A percentile compares a stretch with the other conserved stretches of the same genome.
Evolutionary conservation across 2,888 invertebrate species (phyloP).

Genomic region (Tryphoninae sp.): DNA sequence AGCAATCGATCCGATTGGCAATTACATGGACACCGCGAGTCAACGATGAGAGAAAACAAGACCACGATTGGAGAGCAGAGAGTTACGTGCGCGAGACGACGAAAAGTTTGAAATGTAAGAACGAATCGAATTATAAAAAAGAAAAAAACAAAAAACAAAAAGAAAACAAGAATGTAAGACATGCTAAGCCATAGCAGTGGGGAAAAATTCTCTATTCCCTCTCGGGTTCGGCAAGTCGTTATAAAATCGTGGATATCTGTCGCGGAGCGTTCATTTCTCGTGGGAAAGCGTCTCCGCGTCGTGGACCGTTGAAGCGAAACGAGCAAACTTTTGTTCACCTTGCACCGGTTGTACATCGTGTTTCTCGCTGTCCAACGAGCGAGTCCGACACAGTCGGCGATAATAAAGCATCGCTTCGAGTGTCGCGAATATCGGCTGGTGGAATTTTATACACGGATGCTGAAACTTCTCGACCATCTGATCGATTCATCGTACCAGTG

Average conservation of each 20-base stretch:
- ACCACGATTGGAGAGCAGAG: slow-evolving; percentile 21
- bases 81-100: slow-evolving; percentile 25
- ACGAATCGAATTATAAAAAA: slow-evolving; percentile 24
- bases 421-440: slow-evolving; percentile 37
- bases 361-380: slow-evolving; percentile 3
- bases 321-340: slow-evolving; percentile 21
- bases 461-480: not conserved
- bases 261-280: slow-evolving; percentile 73
- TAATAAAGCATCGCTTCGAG: not conserved
- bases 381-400: not conserved
- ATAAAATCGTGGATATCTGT: slow-evolving; percentile 74
- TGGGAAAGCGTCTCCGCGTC: slow-evolving; percentile 70
- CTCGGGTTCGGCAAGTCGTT: slow-evolving; percentile 71
- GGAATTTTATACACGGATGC: slow-evolving; percentile 39
- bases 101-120: slow-evolving; percentile 36
- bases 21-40: slow-evolving; percentile 52
- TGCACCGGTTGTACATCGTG: slow-evolving; percentile 45
- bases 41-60: not conserved
- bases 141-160: not conserved
- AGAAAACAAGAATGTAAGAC: not conserved
- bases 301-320: slow-evolving; percentile 64
- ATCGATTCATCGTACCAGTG: slow-evolving; percentile 41
- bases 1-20: slow-evolving; percentile 68
- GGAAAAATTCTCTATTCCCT: slow-evolving; percentile 25
- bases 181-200: not conserved